phyloP scores from a whole-genome alignment of 2,888 invertebrate species.

The Hypolimnas misippus region DNA sequence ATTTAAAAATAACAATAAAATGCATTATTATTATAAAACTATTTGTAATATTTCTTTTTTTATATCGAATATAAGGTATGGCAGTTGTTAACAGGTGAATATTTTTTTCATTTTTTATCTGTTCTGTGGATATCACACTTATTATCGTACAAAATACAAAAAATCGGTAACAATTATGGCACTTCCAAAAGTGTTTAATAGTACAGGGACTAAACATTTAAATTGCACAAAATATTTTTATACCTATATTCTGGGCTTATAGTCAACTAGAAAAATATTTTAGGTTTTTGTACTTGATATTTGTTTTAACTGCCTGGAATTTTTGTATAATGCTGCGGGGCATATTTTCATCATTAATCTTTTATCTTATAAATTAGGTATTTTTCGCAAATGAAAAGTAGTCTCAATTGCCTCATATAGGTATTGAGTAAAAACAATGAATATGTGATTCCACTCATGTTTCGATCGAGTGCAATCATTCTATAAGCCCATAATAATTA shows the following conservation, averaged over 20 bases:
- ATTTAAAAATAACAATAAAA: not conserved
- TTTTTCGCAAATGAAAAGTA: too few relatives aligned
- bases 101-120: not conserved
- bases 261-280: not conserved
- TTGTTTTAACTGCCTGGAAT: too few relatives aligned
- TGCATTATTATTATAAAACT: conserved; percentile 5
- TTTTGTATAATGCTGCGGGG: too few relatives aligned
- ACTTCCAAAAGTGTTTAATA: not conserved
- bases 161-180: not conserved
- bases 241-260: conserved; percentile 4
- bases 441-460: too few relatives aligned
- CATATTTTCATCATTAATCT: too few relatives aligned
- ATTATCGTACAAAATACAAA: not conserved
- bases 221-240: conserved; percentile 6
- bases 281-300: not conserved
- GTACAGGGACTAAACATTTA: not conserved
- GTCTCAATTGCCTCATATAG: too few relatives aligned
- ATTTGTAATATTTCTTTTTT: conserved; percentile 6
- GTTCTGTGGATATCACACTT: conserved; percentile 3
- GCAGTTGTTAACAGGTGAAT: conserved; percentile 6
- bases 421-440: too few relatives aligned
- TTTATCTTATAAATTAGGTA: too few relatives aligned
- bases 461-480: too few relatives aligned
- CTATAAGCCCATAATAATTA: too few relatives aligned
- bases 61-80: conserved; percentile 7